Conservation (phyloP, 2,113 vertebrate species). For the Peromyscus californicus region DNA sequence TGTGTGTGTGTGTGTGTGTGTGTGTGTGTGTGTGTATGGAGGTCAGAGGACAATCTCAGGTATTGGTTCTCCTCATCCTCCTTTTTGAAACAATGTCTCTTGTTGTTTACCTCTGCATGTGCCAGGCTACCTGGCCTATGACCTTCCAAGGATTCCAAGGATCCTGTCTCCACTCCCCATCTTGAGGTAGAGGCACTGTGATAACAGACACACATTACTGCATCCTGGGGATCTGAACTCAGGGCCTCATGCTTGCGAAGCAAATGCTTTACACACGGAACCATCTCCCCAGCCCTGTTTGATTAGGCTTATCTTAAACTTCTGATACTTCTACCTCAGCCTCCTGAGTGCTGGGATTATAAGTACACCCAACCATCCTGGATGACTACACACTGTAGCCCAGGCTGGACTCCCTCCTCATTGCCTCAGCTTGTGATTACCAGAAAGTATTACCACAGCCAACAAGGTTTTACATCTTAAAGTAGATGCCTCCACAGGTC, state of each 20-base stretch:
- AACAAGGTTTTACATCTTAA: not conserved
- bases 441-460: not conserved
- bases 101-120: not conserved
- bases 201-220: not conserved
- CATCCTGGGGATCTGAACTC: not conserved
- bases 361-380: not conserved
- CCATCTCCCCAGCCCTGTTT: not conserved
- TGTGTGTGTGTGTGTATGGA: not conserved
- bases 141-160: not conserved
- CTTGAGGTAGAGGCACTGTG: not conserved
- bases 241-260: not conserved
- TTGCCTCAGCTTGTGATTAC: not conserved
- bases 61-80: not conserved
- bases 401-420: not conserved
- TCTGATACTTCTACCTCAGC: too few relatives aligned
- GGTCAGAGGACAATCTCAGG: not conserved
- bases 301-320: not conserved
- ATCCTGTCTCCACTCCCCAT: not conserved
- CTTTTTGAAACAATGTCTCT: not conserved
- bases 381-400: not conserved
- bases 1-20: too few relatives aligned
- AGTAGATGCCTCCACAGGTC: not conserved
- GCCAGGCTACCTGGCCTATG: not conserved
- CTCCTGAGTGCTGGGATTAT: not conserved
- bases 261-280: not conserved